Evolutionary conservation across 2,797 vertebrate genomes (phyloP).

Genomic region (Hydrolagus colliei): DNA sequence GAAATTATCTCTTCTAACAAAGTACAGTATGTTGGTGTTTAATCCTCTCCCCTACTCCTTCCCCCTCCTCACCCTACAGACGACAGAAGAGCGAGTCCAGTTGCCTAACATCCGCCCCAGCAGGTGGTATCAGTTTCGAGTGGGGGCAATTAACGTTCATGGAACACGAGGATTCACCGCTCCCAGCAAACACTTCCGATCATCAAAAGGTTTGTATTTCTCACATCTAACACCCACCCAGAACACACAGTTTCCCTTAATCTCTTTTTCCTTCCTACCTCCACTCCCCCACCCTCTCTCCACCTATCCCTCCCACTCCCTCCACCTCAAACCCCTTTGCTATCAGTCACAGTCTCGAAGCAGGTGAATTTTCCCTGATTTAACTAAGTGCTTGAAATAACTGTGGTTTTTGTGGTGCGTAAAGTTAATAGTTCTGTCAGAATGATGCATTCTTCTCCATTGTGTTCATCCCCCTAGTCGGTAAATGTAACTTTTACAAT

Average conservation of each 20-base stretch:
- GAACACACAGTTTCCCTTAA: not conserved
- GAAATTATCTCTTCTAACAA: not conserved
- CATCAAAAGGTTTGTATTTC: conserved; percentile 72
- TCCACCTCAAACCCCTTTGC: not conserved
- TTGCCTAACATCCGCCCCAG: conserved; percentile 76
- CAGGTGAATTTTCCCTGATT: conserved; percentile 25
- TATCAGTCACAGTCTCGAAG: not conserved
- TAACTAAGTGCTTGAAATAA: conserved; percentile 22
- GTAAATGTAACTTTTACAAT: conserved; percentile 22
- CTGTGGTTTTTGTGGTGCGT: conserved; percentile 20
- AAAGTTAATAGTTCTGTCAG: not conserved
- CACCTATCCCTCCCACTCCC: too few species aligned
- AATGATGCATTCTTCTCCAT: conserved; percentile 19
- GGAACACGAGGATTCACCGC: conserved; percentile 92
- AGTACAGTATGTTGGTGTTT: not conserved
- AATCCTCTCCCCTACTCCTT: conserved; percentile 37
- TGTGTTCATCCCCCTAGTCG: conserved; percentile 1
- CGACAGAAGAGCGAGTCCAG: conserved; percentile 74
- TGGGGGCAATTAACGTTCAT: conserved; percentile 86
- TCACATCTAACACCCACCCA: accelerated
- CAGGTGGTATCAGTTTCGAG: conserved; percentile 96
- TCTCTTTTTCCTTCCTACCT: not conserved
- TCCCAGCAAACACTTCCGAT: conserved; percentile 92
- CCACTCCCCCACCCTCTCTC: too few species aligned
- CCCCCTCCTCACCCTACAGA: conserved; percentile 54